Evolutionary conservation across 37 sponge, comb jelly and placozoan species (phyloP).

Genomic region (Petrosia ficiformis): DNA sequence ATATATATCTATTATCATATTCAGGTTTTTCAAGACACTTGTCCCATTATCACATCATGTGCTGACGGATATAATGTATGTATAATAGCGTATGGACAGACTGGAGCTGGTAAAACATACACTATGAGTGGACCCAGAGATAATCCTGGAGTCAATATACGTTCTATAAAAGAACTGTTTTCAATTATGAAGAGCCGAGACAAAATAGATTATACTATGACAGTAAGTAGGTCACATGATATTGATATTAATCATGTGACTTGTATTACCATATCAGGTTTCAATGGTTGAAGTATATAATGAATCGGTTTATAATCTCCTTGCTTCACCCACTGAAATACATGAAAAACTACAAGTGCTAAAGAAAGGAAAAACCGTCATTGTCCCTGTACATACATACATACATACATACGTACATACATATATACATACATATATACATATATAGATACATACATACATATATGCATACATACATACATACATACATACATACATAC

Average conservation of each 20-base stretch:
- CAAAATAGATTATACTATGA: constrained; percentile 59
- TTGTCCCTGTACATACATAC: constrained; percentile 44
- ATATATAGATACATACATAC: too few species aligned
- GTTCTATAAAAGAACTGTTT: constrained; percentile 79
- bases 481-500: neutral
- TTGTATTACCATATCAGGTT: constrained; percentile 36
- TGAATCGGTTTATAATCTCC: constrained; percentile 68
- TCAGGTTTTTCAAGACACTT: constrained; percentile 80
- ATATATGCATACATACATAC: neutral
- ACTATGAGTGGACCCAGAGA: constrained; percentile 80
- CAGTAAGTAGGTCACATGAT: constrained; percentile 25
- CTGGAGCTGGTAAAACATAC: constrained; percentile 85
- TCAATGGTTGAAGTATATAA: constrained; percentile 87
- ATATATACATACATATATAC: too few species aligned
- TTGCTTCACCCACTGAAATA: constrained; percentile 30
- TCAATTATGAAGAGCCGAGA: constrained; percentile 44
- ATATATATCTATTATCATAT: neutral
- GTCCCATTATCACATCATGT: constrained; percentile 68
- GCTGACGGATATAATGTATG: constrained; percentile 90
- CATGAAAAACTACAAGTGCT: constrained; percentile 56
- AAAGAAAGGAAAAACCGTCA: constrained; percentile 56
- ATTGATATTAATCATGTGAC: neutral
- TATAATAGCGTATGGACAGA: constrained; percentile 85
- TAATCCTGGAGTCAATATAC: constrained; percentile 71
- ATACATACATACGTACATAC: too few species aligned